Conservation (phyloP, 1,140 invertebrate species). For the Drosophila grimshawi region DNA sequence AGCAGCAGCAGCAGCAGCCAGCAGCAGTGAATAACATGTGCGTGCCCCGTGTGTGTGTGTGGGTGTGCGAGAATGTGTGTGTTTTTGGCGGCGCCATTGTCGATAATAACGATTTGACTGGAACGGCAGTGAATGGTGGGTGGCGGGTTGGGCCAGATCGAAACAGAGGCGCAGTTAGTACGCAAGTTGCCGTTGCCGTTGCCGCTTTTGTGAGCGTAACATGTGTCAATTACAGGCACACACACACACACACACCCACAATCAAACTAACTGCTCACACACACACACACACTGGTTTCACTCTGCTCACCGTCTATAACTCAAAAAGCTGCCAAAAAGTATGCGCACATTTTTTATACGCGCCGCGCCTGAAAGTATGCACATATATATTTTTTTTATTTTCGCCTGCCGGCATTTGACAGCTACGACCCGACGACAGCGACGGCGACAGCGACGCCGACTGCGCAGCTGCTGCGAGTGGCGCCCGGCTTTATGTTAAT, state of each 20-base stretch:
- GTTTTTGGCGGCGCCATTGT: conserved; percentile 80
- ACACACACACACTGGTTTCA: conserved; percentile 32
- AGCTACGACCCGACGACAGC: conserved; percentile 56
- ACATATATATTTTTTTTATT: conserved; percentile 74
- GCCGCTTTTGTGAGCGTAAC: conserved; percentile 77
- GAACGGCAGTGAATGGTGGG: conserved; percentile 24
- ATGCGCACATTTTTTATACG: conserved; percentile 79
- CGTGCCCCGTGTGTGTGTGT: conserved; percentile 25
- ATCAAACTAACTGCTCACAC: conserved; percentile 27
- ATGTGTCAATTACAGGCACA: conserved; percentile 80
- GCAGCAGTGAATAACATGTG: conserved; percentile 46
- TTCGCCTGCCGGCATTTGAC: conserved; percentile 75
- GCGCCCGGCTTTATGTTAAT: conserved; percentile 68
- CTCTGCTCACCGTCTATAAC: conserved; percentile 70
- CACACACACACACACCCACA: conserved; percentile 53
- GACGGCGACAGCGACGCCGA: conserved; percentile 1
- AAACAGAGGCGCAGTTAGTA: conserved; percentile 33
- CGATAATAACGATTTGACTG: conserved; percentile 76
- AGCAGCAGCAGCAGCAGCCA: conserved; percentile 47
- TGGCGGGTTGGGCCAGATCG: neutral
- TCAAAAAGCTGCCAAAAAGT: conserved; percentile 82
- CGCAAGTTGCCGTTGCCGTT: conserved; percentile 31
- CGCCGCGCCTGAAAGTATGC: conserved; percentile 66
- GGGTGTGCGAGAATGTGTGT: conserved; percentile 41
- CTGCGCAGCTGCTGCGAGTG: conserved; percentile 18